Evolutionary conservation across 1,140 invertebrate genomes (phyloP), one percentile per base, ranked within the genome.

Genomic region (Drosophila truncata): DNA sequence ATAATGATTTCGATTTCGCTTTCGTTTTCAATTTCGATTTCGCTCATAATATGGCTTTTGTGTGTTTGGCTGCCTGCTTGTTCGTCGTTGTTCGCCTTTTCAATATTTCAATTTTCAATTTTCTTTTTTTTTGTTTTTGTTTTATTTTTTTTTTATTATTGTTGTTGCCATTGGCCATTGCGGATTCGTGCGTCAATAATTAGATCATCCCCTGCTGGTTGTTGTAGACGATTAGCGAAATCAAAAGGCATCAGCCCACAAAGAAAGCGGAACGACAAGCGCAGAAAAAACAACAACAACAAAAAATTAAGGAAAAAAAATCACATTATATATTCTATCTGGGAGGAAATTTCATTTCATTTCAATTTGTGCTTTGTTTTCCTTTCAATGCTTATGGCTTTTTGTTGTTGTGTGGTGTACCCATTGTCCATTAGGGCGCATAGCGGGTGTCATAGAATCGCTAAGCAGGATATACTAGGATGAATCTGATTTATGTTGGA

Each of bases 151-250:
- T n/a, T 16, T 67, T 44, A 23, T 47, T 62, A 41, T 35, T 69
- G 59, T 54, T 41, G 62, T 57, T 46, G 42, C 50, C 54, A 59
- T 47, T 66, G 42, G 61, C 64, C 58, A 72, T 76, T 73, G 71
- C 67, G 73, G 81, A 90, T 82, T 88, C 84, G 84, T 88, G 84
- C 84, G 84, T 88, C 84, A 88, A 88, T 88, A 88, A 88, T 88
- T 88, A 88, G 84, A 88, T 88, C 84, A 88, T 90, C 84, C 83
- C 70, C 64, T 54, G 82, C 62, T 80, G 67, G 72, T 71, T 88
- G 79, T 88, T 88, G 78, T 80, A 75, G 80, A 66, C 78, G 85
- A 88, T 88, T 88, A 88, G 70, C 85, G 71, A 88, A 87, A 88
- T 88, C 80, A 88, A 88, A 83, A 80, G 78, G 80, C 77, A 77